Evolutionary conservation across 1,140 invertebrate genomes (phyloP), one percentile per base, ranked within the genome.

Genomic region (Drosophila sp.): DNA sequence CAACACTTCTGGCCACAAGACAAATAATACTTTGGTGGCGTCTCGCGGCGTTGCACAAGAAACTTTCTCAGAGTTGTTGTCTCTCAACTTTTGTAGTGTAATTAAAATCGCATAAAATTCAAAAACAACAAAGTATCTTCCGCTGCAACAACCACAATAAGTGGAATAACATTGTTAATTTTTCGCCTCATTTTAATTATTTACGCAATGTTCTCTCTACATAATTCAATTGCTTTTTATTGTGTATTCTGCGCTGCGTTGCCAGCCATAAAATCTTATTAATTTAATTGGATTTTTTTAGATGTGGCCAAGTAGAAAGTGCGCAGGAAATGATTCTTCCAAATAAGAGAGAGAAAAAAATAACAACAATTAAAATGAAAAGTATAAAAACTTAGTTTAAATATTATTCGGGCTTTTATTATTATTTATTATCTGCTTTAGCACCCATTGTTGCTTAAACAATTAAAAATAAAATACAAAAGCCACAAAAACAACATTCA

Each of bases 401-500:
- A 83, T 83, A 79, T 76, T 82, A 83, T 83, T 40, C 36, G 13
- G 61, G 27, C 18, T 65, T 81, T 76, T 78, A 87, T 87, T 81
- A 81, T 82, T 87, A 86, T 89, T 86, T 89, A 89, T 89, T 82
- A 82, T 65, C 72, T 78, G 54, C 71, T 83, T 90, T 89, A 90
- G 83, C 89, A 81, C 89, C 89, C 80, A 90, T 90, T 90, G 89
- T 90, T 90, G 84, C 57, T 81, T 73, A 80, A 83, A 90, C 73
- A 90, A 90, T 90, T 89, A 86, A 90, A 80, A 67, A 65, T 40
- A 59, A 76, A 50, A 34, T 45, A 29, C 70, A 58, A 74, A 46
- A 76, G 18, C 25, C 4, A 36, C 51, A 62, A 38, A 65, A 81
- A 75, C 62, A 77, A 73, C 51, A 73, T 74, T 65, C 58, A 43